These are phyloP conservation scores for human (Homo sapiens) DNA, from an alignment of 2,113 vertebrate species.

Conservation along the genomic window DNA sequence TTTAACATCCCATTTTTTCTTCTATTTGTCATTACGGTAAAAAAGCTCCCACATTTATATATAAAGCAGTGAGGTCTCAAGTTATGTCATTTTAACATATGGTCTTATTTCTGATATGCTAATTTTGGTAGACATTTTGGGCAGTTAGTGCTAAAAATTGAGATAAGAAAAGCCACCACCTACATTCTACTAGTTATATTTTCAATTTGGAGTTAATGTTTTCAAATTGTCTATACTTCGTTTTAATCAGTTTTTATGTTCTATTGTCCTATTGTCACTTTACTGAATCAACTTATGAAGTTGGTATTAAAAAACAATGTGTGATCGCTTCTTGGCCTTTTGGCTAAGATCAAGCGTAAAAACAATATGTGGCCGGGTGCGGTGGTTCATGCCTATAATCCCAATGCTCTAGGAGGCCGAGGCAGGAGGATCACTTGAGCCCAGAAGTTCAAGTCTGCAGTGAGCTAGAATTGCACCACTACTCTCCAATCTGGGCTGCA, in stretches of 20 bases:
- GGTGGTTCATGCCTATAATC: no score
- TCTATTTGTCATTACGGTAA: not conserved
- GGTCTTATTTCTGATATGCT: conserved; percentile 52
- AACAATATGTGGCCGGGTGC: not conserved
- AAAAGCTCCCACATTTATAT: not conserved
- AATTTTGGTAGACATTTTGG: conserved; percentile 45
- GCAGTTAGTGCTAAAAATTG: conserved; percentile 35
- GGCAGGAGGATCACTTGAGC: no score
- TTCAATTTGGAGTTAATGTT: conserved; percentile 30
- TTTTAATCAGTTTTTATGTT: conserved; percentile 50
- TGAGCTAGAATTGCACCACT: no score
- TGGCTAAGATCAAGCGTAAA: not conserved
- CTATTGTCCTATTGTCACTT: not conserved
- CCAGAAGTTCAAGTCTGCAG: no score
- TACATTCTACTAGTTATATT: conserved; percentile 49
- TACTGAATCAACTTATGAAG: not conserved
- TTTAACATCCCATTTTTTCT: not conserved
- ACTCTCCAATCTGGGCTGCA: not conserved
- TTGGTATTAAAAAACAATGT: not conserved
- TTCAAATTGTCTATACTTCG: conserved; percentile 3
- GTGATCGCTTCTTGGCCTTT: no score
- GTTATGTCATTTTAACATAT: conserved; percentile 29
- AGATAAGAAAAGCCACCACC: conserved; percentile 55
- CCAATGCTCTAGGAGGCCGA: no score
- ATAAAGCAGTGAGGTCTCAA: conserved; percentile 27